These are phyloP conservation scores for Protaetia brevitarsis DNA, from an alignment of 1,140 invertebrate genomes.

Conservation along the genomic window DNA sequence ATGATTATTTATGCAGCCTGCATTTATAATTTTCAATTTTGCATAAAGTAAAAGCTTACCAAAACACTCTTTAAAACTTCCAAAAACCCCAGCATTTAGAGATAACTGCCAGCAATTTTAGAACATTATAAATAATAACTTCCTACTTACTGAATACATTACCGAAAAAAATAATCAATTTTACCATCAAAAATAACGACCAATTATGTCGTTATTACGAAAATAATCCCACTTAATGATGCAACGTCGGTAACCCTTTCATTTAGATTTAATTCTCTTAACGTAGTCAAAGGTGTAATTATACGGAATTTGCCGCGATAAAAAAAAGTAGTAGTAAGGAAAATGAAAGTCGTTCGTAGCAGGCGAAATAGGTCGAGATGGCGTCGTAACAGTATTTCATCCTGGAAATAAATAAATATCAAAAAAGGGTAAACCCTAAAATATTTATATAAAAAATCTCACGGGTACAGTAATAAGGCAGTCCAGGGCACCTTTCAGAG, in stretches of 20 bases:
- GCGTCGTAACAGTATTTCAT: not conserved
- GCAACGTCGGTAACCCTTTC: conserved; percentile 2
- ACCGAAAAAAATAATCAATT: conserved; percentile 19
- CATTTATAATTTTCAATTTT: too few species aligned
- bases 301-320: not conserved
- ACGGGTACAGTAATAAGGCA: not conserved
- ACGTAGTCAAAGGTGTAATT: not conserved
- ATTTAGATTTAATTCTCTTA: conserved; percentile 2
- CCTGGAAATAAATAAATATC: conserved; percentile 14
- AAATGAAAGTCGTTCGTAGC: not conserved
- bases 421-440: conserved; percentile 7
- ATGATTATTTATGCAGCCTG: too few species aligned
- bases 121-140: too few species aligned
- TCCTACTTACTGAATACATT: too few species aligned
- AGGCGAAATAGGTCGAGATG: not conserved
- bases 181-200: not conserved
- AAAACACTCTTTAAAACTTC: too few species aligned
- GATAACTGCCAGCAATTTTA: too few species aligned
- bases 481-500: not conserved
- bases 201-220: not conserved
- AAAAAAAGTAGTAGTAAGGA: not conserved
- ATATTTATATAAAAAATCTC: not conserved
- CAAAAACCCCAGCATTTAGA: too few species aligned
- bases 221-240: not conserved
- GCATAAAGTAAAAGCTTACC: too few species aligned